Percentiles rank a stretch among this genome's conserved stretches.
These are phyloP conservation scores for Monoplex corrugatus DNA, from an alignment of 2,888 invertebrate genomes.

Conservation along the genomic window DNA sequence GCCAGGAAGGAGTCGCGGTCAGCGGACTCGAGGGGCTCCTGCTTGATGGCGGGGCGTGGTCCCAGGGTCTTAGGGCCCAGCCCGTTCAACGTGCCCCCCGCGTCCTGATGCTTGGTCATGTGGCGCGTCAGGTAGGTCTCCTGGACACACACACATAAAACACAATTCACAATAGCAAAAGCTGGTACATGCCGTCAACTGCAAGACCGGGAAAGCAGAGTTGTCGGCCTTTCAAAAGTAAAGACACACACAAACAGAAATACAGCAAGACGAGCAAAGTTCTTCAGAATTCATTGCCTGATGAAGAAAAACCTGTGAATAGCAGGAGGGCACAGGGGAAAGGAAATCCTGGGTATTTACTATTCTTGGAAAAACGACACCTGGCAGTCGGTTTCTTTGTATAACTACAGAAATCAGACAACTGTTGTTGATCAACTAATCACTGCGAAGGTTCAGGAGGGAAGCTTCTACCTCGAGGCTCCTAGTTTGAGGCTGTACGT, in stretches of 20 bases:
- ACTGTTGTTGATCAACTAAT: too few relatives aligned
- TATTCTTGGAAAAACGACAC: too few relatives aligned
- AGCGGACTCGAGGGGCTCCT: conserved; percentile 73
- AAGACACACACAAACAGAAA: background rate
- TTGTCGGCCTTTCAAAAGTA: background rate
- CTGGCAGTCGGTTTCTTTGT: too few relatives aligned
- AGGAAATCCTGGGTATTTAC: too few relatives aligned
- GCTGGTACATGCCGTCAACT: background rate
- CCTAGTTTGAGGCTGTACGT: too few relatives aligned
- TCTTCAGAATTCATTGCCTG: too few relatives aligned
- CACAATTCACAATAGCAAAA: background rate
- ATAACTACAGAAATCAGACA: too few relatives aligned
- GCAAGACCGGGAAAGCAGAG: background rate
- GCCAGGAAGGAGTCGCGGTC: conserved; percentile 59
- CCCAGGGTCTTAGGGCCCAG: conserved; percentile 56
- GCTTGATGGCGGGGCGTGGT: conserved; percentile 71
- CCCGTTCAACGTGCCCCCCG: conserved; percentile 52
- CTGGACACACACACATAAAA: conserved; percentile 60
- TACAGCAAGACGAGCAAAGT: too few relatives aligned
- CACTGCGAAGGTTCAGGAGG: too few relatives aligned
- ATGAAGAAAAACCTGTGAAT: background rate
- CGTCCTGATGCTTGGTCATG: conserved; percentile 94
- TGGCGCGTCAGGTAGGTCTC: conserved; percentile 99
- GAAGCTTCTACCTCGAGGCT: too few relatives aligned
- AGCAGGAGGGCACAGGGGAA: too few relatives aligned